A percentile compares a stretch with the other conserved stretches of the same genome.
phyloP scores from a whole-genome alignment of 2,888 invertebrate genomes.

The Drosophila longiperda region DNA sequence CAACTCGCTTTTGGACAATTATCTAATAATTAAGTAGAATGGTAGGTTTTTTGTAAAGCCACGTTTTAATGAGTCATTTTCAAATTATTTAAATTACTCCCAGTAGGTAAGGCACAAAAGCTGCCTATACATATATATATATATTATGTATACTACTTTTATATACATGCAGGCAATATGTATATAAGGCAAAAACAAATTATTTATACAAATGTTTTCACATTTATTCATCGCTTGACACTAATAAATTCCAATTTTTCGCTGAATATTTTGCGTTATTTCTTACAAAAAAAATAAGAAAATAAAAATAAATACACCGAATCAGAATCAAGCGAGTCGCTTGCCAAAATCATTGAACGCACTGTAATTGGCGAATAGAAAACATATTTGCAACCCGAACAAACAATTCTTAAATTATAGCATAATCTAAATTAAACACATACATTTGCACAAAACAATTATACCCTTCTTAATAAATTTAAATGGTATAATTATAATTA shows the following conservation, averaged over 20 bases:
- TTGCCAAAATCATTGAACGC: constrained; percentile 20
- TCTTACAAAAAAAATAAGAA: constrained; percentile 5
- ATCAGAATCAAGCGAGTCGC: background rate
- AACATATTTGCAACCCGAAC: constrained; percentile 3
- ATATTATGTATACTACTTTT: background rate
- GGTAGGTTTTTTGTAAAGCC: background rate
- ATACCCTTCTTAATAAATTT: no score
- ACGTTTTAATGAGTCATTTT: constrained; percentile 14
- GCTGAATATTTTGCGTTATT: constrained; percentile 26
- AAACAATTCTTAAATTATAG: background rate
- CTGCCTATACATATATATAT: background rate
- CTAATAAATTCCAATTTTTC: constrained; percentile 55
- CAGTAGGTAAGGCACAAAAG: constrained; percentile 9
- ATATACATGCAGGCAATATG: background rate
- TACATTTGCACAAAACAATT: no score
- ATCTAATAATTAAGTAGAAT: constrained; percentile 3
- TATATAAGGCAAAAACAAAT: constrained; percentile 25
- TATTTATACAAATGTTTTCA: constrained; percentile 62
- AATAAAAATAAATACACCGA: constrained; percentile 6
- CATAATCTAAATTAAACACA: background rate
- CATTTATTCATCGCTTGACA: constrained; percentile 52
- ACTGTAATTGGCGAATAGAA: constrained; percentile 2
- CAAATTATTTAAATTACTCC: constrained; percentile 28
- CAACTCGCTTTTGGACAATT: background rate
- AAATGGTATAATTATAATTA: background rate